Percentiles rank a stretch among this genome's conserved stretches.
Conservation (phyloP, 2,888 invertebrate species). For the Rhodophaea formosa region DNA sequence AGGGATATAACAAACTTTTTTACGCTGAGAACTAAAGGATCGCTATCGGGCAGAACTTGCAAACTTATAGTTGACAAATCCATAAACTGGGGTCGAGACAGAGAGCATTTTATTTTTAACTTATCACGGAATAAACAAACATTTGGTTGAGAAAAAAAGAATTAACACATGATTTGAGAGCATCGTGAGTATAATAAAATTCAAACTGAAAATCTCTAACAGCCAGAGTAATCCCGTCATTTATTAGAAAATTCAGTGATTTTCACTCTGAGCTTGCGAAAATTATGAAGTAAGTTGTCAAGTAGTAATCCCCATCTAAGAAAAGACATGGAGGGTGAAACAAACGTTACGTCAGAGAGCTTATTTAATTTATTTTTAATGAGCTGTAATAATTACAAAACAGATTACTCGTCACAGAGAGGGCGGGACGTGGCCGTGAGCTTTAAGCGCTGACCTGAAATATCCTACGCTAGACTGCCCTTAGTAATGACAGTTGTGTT, state of each 20-base stretch:
- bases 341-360: slow-evolving; percentile 21
- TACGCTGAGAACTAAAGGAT: slow-evolving; percentile 2
- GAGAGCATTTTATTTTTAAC: background rate
- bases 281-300: slow-evolving; percentile 4
- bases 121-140: background rate
- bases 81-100: background rate
- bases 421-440: slow-evolving; percentile 30
- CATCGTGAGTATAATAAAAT: no score
- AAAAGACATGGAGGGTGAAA: slow-evolving; percentile 14
- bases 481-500: background rate
- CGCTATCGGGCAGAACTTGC: background rate
- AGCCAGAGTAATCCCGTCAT: background rate
- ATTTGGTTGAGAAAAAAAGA: background rate
- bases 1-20: slow-evolving; percentile 11
- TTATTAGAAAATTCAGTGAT: background rate
- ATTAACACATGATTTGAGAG: no score
- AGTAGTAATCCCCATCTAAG: background rate
- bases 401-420: slow-evolving; percentile 58
- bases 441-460: slow-evolving; percentile 28
- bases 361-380: slow-evolving; percentile 60
- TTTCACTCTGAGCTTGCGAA: background rate
- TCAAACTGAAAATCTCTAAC: no score
- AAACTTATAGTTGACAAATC: slow-evolving; percentile 3
- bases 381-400: slow-evolving; percentile 60
- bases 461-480: background rate